Base-by-base conservation (phyloP, 2,888 invertebrate species). In the Coelinius sp. region DNA sequence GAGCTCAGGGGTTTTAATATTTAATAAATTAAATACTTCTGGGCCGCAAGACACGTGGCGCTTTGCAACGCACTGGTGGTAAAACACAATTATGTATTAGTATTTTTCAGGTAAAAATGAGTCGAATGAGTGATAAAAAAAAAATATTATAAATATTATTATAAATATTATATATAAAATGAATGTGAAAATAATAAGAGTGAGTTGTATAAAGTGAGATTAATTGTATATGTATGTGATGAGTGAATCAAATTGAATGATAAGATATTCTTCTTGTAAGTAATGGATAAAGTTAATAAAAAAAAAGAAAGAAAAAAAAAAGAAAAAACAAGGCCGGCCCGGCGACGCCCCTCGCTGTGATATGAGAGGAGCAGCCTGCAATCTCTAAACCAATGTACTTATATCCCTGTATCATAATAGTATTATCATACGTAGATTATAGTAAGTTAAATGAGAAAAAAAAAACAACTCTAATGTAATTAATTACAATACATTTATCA, bases 311-410 rank as follows among this genome's bases (percentile, higher is more conserved):
- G 56, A 14, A 59, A 35, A 20, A 53, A 53, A 24, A 24, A 53
- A 27, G 24, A 27, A n/a, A n/a, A n/a, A n/a, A n/a, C n/a, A 63
- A 80, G 79, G 87, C 87, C 87, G 87, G 87, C 86, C 87, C 86
- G 87, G 87, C 87, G 86, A 84, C 84, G 86, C 86, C 86, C 87
- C 87, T 87, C 87, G 85, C 86, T 87, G 87, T 87, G 87, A 87
- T 87, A 87, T 85, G 85, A 87, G 87, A 86, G 87, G 87, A 87
- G 87, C 87, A 87, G 87, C 87, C 87, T 87, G 87, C 87, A 87
- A 87, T 87, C 86, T 85, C 83, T 87, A 88, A 87, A 88, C 87
- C 87, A 87, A 86, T 87, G 87, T 87, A 87, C 87, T 87, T 87
- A 87, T 86, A 85, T 82, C 83, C 62, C 83, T 87, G 87, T 87